These are phyloP conservation scores for Cataglyphis rosenhaueri DNA, from an alignment of 2,888 invertebrate species.

Conservation along the genomic window DNA sequence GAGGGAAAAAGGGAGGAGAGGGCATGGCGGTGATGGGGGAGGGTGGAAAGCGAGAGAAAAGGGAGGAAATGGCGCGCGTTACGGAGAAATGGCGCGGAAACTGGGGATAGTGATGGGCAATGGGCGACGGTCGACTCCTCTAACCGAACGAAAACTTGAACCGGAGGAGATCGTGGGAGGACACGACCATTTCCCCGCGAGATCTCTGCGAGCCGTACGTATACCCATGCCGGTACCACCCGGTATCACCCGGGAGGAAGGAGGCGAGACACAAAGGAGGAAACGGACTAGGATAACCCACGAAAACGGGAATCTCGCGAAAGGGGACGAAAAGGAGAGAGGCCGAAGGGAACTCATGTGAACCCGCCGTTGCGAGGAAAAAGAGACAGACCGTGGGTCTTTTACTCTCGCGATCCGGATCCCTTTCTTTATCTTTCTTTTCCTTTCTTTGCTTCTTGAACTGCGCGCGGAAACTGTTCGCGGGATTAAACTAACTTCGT, in stretches of 20 bases:
- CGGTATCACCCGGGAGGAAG: constrained; percentile 54
- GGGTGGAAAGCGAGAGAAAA: constrained; percentile 75
- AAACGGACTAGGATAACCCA: constrained; percentile 80
- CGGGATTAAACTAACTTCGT: constrained; percentile 71
- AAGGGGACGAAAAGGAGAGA: constrained; percentile 67
- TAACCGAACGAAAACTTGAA: constrained; percentile 77
- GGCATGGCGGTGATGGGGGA: constrained; percentile 61
- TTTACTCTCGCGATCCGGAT: background rate
- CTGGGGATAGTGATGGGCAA: constrained; percentile 85
- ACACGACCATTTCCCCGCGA: constrained; percentile 69
- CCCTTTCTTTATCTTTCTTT: constrained; percentile 40
- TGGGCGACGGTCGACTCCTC: constrained; percentile 78
- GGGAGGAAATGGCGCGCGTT: constrained; percentile 85
- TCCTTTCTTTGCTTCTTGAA: constrained; percentile 61
- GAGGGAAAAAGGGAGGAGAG: constrained; percentile 60
- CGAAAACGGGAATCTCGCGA: constrained; percentile 71
- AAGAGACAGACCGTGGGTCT: constrained; percentile 66
- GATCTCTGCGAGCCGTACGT: constrained; percentile 45
- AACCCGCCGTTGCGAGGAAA: constrained; percentile 33
- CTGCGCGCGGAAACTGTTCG: constrained; percentile 72
- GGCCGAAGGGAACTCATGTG: constrained; percentile 56
- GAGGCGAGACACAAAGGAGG: constrained; percentile 79
- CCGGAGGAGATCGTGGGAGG: constrained; percentile 80
- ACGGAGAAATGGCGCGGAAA: constrained; percentile 86
- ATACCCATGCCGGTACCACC: constrained; percentile 42